Evolutionary conservation across 2,113 vertebrate genomes (phyloP).

Genomic region (Sigmodon hispidus): DNA sequence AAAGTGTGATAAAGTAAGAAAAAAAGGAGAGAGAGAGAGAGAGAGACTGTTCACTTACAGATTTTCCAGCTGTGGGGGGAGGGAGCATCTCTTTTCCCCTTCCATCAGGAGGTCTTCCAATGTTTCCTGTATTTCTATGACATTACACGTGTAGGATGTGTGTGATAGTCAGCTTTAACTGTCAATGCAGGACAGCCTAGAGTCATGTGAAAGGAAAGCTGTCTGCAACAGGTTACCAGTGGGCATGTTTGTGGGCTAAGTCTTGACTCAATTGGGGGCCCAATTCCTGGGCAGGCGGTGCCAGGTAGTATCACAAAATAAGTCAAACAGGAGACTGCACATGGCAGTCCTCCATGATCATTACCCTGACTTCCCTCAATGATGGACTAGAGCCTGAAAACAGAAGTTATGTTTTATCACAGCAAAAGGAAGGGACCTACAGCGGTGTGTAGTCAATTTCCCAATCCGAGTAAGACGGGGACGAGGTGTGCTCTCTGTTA

Average conservation of each 20-base stretch:
- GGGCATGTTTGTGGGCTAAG: background rate
- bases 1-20: background rate
- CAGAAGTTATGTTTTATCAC: background rate
- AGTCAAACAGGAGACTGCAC: too few relatives aligned
- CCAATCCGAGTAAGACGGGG: background rate
- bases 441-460: background rate
- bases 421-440: background rate
- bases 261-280: background rate
- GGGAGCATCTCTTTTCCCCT: too few relatives aligned
- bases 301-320: background rate
- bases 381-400: background rate
- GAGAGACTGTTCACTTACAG: background rate
- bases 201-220: background rate
- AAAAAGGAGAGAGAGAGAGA: too few relatives aligned
- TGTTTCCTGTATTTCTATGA: background rate
- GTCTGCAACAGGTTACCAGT: background rate
- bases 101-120: background rate
- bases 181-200: background rate
- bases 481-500: background rate
- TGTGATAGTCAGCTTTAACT: background rate
- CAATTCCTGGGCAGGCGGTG: background rate
- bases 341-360: too few relatives aligned
- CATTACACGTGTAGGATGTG: background rate
- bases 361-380: background rate
- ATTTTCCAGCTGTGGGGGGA: background rate